Percentiles rank a stretch among this genome's conserved stretches.
phyloP scores from a whole-genome alignment of 2,888 invertebrate genomes.

The Heterodera filipjevi region DNA sequence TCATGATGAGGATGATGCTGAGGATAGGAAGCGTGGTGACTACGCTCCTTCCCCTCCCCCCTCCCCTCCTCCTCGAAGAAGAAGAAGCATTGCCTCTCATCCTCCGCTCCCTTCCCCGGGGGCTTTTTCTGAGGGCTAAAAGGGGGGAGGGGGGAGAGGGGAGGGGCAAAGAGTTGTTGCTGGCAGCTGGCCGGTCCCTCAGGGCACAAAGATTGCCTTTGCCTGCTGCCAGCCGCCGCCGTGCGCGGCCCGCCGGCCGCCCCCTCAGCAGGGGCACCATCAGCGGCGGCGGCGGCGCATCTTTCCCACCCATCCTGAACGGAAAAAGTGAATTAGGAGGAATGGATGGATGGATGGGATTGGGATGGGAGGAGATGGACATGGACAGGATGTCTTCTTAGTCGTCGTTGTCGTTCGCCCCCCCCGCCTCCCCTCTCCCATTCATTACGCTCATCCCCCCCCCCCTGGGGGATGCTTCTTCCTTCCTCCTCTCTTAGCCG shows the following conservation, averaged over 20 bases:
- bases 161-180: not conserved
- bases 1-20: not conserved
- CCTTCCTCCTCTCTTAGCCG: not conserved
- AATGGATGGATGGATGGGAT: not conserved
- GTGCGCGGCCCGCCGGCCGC: not conserved
- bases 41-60: too few relatives aligned
- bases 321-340: constrained; percentile 9
- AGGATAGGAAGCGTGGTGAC: not conserved
- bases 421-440: too few relatives aligned
- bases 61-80: not conserved
- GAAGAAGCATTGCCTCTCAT: not conserved
- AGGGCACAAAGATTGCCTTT: not conserved
- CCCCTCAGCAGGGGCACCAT: not conserved
- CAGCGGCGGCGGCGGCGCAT: too few relatives aligned
- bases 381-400: not conserved
- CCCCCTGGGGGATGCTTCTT: not conserved
- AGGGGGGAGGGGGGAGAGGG: not conserved
- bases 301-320: constrained; percentile 10
- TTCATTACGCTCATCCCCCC: constrained; percentile 3
- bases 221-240: not conserved
- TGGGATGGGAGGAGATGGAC: not conserved
- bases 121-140: too few relatives aligned
- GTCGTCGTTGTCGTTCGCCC: not conserved
- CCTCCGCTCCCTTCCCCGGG: not conserved
- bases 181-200: not conserved